Evolutionary conservation across 2,888 invertebrate genomes (phyloP).

Genomic region (Cylindroiulus punctatus): DNA sequence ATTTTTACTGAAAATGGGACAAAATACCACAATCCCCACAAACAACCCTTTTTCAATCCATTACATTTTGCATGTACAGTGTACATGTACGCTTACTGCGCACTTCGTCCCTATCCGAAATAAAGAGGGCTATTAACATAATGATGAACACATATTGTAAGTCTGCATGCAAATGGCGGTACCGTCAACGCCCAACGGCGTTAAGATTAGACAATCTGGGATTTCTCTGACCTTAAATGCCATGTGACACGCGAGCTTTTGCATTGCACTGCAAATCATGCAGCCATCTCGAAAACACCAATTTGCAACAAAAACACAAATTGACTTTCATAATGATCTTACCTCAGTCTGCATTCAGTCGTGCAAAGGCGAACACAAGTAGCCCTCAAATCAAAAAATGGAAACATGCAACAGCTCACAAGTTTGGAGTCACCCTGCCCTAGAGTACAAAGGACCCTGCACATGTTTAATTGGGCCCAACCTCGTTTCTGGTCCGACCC

Average conservation of each 20-base stretch:
- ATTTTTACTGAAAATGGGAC: too few relatives aligned
- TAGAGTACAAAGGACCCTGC: too few relatives aligned
- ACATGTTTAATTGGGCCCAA: neutral
- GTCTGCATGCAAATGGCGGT: neutral
- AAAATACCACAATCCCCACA: too few relatives aligned
- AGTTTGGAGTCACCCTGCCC: neutral
- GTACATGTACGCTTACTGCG: too few relatives aligned
- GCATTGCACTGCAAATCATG: neutral
- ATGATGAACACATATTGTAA: slow-evolving; percentile 12
- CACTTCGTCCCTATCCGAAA: neutral
- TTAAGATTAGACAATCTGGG: slow-evolving; percentile 10
- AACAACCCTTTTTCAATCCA: too few relatives aligned
- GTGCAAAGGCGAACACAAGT: neutral
- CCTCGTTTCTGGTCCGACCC: neutral
- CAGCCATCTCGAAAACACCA: neutral
- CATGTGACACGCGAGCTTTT: neutral
- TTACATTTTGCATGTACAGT: too few relatives aligned
- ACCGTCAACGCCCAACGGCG: neutral
- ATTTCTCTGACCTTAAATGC: neutral
- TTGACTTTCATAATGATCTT: neutral
- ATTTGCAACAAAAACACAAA: neutral
- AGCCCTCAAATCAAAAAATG: neutral
- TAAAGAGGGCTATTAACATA: neutral
- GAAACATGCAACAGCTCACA: neutral
- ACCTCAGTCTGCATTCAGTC: too few relatives aligned